Base-by-base conservation (phyloP, 2,888 invertebrate genomes). In the Spilarctia lutea region DNA sequence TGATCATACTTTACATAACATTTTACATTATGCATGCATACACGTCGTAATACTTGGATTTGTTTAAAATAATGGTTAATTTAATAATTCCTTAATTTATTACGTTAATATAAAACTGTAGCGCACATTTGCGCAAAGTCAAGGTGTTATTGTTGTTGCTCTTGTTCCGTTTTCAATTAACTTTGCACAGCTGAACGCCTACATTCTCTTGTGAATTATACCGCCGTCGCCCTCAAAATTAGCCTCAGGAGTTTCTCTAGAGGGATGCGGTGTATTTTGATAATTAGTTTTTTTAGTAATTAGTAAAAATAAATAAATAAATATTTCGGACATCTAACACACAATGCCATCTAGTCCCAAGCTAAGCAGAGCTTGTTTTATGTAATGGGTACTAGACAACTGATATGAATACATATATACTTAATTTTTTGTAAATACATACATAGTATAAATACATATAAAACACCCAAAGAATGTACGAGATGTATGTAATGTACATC, bases 101-200 rank as follows among this genome's bases (percentile, higher is more conserved):
- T n/a, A 6, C 42, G 24, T 18, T 42, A 27, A 27, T 67, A 67
- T 27, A 42, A 45, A 18, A 13, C 27, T 3, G 67, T 67, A n/a
- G 56, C n/a, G 56, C 56, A 66, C 72, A 77, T 73, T 80, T 75
- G 45, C 20, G 20, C 60, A 69, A 68, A 60, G 27, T 13, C 67
- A 56, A 72, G 63, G 13, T 72, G 69, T 60, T 71, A 65, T 69
- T 76, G 71, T 77, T 79, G 73, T 80, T 77, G 71, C 52, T 77
- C 73, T 75, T 76, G 79, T 84, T 83, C 79, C 72, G 72, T 73
- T 81, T 85, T 81, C 79, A 84, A 84, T 84, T 83, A 80, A 79
- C 76, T 73, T 67, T 66, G 48, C 68, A 68, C 81, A 76, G 71
- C 68, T 74, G 74, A 79, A 84, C 79, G 79, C 77, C 77, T 78